A percentile compares a stretch with the other conserved stretches of the same genome.
Conservation (phyloP, 2,888 invertebrate species). For the Erebia palarica region DNA sequence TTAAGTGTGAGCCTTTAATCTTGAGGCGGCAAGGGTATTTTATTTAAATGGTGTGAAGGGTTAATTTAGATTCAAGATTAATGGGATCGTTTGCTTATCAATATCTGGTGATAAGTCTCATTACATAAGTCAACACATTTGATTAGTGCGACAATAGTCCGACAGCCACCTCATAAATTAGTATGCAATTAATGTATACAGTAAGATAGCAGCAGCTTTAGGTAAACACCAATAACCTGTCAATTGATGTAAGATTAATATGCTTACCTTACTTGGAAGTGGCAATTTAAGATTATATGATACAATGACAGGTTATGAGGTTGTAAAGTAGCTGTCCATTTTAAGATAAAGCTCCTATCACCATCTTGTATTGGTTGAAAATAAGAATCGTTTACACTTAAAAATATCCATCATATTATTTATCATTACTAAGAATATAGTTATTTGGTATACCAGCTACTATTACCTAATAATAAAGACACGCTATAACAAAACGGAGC, state of each 20-base stretch:
- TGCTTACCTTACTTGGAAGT: constrained; percentile 11
- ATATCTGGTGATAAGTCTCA: constrained; percentile 24
- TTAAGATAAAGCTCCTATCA: neutral
- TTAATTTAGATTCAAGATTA: neutral
- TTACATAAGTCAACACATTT: constrained; percentile 29
- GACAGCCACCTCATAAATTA: constrained; percentile 21
- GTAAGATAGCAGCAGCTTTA: constrained; percentile 29
- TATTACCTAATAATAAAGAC: too few species aligned
- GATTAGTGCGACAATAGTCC: constrained; percentile 16
- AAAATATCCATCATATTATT: too few species aligned
- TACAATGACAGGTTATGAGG: neutral
- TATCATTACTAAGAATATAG: too few species aligned
- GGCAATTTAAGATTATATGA: constrained; percentile 5
- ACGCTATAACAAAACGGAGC: too few species aligned
- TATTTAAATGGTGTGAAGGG: too few species aligned
- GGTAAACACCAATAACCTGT: constrained; percentile 33
- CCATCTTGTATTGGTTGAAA: neutral
- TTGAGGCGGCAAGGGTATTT: too few species aligned
- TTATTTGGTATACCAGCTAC: too few species aligned
- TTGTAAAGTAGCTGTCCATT: neutral
- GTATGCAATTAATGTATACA: constrained; percentile 33
- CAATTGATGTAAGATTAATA: constrained; percentile 23
- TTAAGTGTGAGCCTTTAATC: too few species aligned
- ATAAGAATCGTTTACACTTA: neutral
- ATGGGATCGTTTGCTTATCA: constrained; percentile 5